Evolutionary conservation across 2,113 vertebrate species (phyloP), one percentile per base, ranked within the genome.

Genomic region (Aphyosemion australe): DNA sequence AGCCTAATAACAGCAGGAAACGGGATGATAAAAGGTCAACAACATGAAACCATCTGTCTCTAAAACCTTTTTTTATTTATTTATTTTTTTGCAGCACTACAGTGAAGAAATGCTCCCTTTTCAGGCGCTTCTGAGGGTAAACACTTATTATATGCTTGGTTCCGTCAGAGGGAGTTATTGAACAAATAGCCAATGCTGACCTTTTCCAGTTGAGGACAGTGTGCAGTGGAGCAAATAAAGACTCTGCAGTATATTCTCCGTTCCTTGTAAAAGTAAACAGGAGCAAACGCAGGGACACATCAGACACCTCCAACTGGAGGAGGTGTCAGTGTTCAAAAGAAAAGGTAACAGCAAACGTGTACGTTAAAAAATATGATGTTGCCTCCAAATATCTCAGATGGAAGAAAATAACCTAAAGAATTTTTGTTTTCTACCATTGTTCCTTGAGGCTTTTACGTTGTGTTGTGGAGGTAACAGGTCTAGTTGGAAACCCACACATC

Each of bases 201-300:
- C 20, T 45, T 56, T 49, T 16, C 16, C 32, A 60, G 66, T 12
- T 19, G 31, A 61, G 31, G 46, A 50, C 5, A 50, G 31, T 12
- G 14, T 11, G 49, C n/a, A 26, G 12, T 37, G 16, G 32, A 53
- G 21, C 11, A 62, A 50, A 39, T 47, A 47, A 53, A 69, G 57
- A 47, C 18, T 26, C 26, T 46, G 41, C 10, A 42, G 10, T 11
- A 11, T 42, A 93, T 84, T 91, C 89, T 75, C 88, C 93, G 80
- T 82, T 87, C 89, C 90, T 93, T 83, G 92, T 92, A 87, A 26
- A 58, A 26, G 15, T 3, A 21, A 62, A 83, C 12, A 26, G 54
- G 18, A 61, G 37, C 7, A n/a, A 54, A 67, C 6, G 43, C 49
- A 66, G 61, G 57, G 45, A 72, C 49, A 80, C 50, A 76, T 71